These are phyloP conservation scores for Atherinosoma microstoma DNA, from an alignment of 2,797 vertebrate genomes.

Conservation along the genomic window DNA sequence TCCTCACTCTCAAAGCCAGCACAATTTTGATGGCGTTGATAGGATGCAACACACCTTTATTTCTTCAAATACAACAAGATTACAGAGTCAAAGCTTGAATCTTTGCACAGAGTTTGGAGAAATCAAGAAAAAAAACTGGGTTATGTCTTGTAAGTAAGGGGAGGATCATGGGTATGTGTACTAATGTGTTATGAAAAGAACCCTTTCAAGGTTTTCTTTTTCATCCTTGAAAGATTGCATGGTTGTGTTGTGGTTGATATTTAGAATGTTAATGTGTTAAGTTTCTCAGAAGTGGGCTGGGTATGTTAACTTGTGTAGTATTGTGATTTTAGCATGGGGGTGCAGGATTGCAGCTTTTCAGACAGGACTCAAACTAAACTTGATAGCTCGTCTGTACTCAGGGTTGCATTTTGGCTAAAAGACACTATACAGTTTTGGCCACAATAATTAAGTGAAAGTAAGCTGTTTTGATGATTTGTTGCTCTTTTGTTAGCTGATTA, in stretches of 20 bases:
- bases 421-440: background rate
- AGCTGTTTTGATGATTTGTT: background rate
- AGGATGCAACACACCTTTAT: slow-evolving; percentile 6
- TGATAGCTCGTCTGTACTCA: slow-evolving; percentile 24
- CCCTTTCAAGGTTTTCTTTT: slow-evolving; percentile 4
- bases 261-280: slow-evolving; percentile 35
- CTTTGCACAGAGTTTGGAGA: slow-evolving; percentile 1
- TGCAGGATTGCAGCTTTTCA: slow-evolving; percentile 2
- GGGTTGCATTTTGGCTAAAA: background rate
- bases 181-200: slow-evolving; percentile 23
- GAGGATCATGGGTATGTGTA: slow-evolving; percentile 17
- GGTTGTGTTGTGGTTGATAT: slow-evolving; percentile 23
- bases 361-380: slow-evolving; percentile 10
- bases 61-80: slow-evolving; percentile 3
- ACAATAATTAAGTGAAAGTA: background rate
- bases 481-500: background rate
- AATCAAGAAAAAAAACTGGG: background rate
- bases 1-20: slow-evolving; percentile 34
- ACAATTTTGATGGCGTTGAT: slow-evolving; percentile 27
- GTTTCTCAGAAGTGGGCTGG: slow-evolving; percentile 34
- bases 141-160: slow-evolving; percentile 20
- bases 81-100: background rate
- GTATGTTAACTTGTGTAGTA: slow-evolving; percentile 8
- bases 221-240: slow-evolving; percentile 1
- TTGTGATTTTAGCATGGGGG: slow-evolving; percentile 15